These are phyloP conservation scores for Pegoplata infirma DNA, from an alignment of 2,888 invertebrate genomes.

Conservation along the genomic window DNA sequence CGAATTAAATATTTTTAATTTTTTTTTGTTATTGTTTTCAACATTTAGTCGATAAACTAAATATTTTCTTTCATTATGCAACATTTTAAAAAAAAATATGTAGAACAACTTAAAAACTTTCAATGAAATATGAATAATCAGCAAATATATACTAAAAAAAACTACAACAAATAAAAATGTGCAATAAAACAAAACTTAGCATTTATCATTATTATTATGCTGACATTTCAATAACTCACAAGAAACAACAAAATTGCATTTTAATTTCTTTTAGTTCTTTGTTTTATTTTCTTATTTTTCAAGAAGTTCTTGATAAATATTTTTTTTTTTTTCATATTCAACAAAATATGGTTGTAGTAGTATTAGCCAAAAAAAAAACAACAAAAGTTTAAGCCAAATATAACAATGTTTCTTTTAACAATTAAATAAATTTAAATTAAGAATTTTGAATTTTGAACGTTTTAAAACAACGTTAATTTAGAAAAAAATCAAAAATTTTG, in stretches of 20 bases:
- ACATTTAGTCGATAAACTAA: neutral
- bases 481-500: slow-evolving; percentile 25
- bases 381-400: neutral
- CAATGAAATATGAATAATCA: slow-evolving; percentile 24
- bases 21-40: neutral
- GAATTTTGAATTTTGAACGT: slow-evolving; percentile 9
- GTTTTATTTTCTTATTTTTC: slow-evolving; percentile 1
- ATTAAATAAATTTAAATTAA: slow-evolving; percentile 10
- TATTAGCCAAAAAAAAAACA: slow-evolving; percentile 5
- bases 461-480: slow-evolving; percentile 29
- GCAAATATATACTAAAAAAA: neutral
- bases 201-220: slow-evolving; percentile 24
- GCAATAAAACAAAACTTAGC: neutral
- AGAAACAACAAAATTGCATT: neutral
- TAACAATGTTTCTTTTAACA: neutral
- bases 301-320: neutral
- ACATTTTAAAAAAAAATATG: neutral
- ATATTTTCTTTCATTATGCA: neutral
- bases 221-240: neutral
- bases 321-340: neutral
- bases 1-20: no score
- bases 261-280: neutral
- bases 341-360: no score
- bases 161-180: neutral
- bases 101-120: slow-evolving; percentile 28